Base-by-base conservation (phyloP, 2,888 invertebrate species). In the Orthosia gracilis region DNA sequence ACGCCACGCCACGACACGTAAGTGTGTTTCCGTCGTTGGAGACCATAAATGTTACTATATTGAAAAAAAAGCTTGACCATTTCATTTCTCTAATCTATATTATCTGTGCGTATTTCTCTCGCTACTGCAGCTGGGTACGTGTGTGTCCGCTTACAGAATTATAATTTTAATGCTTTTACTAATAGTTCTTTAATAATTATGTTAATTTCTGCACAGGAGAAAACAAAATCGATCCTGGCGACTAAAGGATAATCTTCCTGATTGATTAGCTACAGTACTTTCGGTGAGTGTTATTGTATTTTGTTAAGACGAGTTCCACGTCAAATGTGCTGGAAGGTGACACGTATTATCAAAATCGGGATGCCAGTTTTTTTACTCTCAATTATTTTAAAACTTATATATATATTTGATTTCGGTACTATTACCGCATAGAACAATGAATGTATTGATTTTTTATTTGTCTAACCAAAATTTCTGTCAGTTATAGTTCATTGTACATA, bases 241-340 rank as follows among this genome's bases (percentile, higher is more conserved):
- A 91, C 93, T 90, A 91, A 92, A 92, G 92, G 91, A 88, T 94
- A 94, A 93, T 88, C 90, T 90, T 92, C 91, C 92, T 92, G 96
- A 88, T 95, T 93, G 96, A 96, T 96, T 94, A 87, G 95, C 95
- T 96, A 94, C 96, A 93, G 96, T 96, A 96, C 96, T 89, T 92
- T 92, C 88, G 95, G 96, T 96, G 88, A 93, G 95, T 94, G 88
- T 90, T 90, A 86, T 87, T 91, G 88, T 89, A 93, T 92, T 93
- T 91, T 92, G 87, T 89, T 86, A 71, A 88, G 90, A 92, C 93
- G 89, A 91, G 94, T 96, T 96, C 96, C 96, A 96, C 96, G 96
- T 96, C 96, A 96, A 96, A 96, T 95, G 95, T 94, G 95, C 94
- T 95, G 94, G 94, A 94, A 96, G 95, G 96, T 96, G 96, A 96